Percentiles rank a stretch among this genome's conserved stretches.
Evolutionary conservation across 2,888 invertebrate species (phyloP).

Genomic region (Himalopsyche anomala): DNA sequence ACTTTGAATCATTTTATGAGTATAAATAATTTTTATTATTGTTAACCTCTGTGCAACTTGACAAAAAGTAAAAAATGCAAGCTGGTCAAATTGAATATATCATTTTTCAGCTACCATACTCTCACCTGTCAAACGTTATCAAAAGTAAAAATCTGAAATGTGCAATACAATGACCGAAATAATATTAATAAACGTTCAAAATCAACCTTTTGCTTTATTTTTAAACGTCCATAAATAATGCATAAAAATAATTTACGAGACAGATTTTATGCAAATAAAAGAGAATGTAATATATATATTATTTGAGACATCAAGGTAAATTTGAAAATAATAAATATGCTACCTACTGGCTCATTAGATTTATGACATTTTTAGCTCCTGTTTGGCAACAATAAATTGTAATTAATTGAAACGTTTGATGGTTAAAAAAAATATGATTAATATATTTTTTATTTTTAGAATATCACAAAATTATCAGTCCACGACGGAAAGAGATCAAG

Average conservation of each 20-base stretch:
- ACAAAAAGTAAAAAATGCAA: conserved; percentile 20
- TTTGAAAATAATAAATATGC: neutral
- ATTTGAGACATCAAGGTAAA: conserved; percentile 35
- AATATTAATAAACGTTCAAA: neutral
- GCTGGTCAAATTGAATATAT: neutral
- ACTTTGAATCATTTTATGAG: conserved; percentile 33
- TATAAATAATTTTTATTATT: conserved; percentile 18
- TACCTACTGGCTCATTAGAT: neutral
- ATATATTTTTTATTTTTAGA: too few relatives aligned
- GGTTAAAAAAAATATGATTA: neutral
- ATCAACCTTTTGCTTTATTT: conserved; percentile 1
- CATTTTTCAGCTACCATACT: conserved; percentile 17
- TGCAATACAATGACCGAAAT: conserved; percentile 19
- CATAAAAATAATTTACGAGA: conserved; percentile 28
- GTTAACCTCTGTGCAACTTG: conserved; percentile 5
- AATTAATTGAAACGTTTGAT: neutral
- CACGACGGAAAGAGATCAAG: too few relatives aligned
- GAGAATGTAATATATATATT: conserved; percentile 18
- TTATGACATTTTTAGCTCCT: conserved; percentile 9
- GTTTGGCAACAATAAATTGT: neutral
- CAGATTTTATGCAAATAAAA: conserved; percentile 35
- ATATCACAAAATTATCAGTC: too few relatives aligned
- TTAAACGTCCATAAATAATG: neutral
- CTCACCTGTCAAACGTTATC: conserved; percentile 9
- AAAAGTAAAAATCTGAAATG: conserved; percentile 7